Percentiles rank a stretch among this genome's conserved stretches.
Evolutionary conservation across 2,797 vertebrate species (phyloP).

Genomic region (Sebastes oblongus): DNA sequence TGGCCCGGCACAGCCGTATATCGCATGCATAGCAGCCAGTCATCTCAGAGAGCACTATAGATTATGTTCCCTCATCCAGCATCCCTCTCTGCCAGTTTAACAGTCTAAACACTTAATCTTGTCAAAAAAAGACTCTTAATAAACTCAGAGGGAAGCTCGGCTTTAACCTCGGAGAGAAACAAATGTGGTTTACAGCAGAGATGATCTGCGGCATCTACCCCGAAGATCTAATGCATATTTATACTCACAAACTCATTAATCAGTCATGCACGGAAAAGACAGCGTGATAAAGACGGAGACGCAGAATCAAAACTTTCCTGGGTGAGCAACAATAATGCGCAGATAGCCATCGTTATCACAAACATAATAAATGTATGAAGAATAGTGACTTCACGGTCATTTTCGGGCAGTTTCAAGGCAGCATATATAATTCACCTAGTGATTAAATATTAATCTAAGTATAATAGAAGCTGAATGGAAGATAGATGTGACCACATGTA

Average conservation of each 20-base stretch:
- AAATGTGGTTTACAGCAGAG: conserved; percentile 52
- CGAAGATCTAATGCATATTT: conserved; percentile 63
- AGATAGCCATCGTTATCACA: background rate
- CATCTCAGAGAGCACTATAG: conserved; percentile 16
- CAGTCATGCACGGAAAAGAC: conserved; percentile 41
- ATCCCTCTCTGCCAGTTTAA: conserved; percentile 34
- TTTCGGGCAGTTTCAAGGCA: conserved; percentile 1
- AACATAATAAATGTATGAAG: conserved; percentile 3
- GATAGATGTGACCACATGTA: conserved; percentile 13
- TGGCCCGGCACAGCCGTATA: background rate
- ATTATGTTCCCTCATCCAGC: conserved; percentile 25
- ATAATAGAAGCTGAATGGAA: conserved; percentile 16
- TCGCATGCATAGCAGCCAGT: background rate
- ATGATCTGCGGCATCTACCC: conserved; percentile 51
- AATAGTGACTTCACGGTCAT: conserved; percentile 6
- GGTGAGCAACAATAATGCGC: conserved; percentile 1
- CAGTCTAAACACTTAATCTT: conserved; percentile 61
- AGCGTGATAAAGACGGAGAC: conserved; percentile 22
- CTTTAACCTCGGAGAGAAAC: conserved; percentile 49
- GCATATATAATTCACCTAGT: conserved; percentile 26
- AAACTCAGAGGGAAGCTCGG: conserved; percentile 41
- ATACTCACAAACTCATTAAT: conserved; percentile 55
- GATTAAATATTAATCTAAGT: conserved; percentile 35
- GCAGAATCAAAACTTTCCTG: conserved; percentile 19
- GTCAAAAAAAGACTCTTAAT: conserved; percentile 54